Evolutionary conservation across 2,888 invertebrate genomes (phyloP), one percentile per base, ranked within the genome.

Genomic region (Esperia sulphurella): DNA sequence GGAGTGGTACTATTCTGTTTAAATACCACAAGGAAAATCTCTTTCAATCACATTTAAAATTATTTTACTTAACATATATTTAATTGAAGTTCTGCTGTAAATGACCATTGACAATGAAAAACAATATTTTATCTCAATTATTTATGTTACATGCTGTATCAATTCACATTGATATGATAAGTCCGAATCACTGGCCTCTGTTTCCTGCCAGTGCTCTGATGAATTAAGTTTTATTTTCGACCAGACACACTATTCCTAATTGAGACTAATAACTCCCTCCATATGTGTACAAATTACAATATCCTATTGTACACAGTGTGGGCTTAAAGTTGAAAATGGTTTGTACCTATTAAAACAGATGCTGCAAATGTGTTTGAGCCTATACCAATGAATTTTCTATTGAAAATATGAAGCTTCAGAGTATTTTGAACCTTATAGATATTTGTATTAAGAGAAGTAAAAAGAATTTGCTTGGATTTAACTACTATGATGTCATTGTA

Each of bases 201-300:
- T 63, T 68, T 68, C 62, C 63, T 45, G 50, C 47, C 51, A 48
- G 53, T 40, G 55, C 48, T 52, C 58, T 64, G 53, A 64, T 67
- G 50, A 71, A 69, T 74, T 57, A 61, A 68, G 65, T 74, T 76
- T 73, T 72, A 78, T 75, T 75, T 79, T 74, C 52, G 61, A 65
- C 57, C 65, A 68, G 58, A 69, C 68, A 64, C 21, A 21, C 61
- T 71, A 39, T 63, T 65, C 62, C 71, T 83, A 83, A 85, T 84
- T 85, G 78, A 75, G 65, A 52, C 74, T 83, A 83, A 83, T 83
- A 78, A 75, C 68, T 64, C 44, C 41, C 49, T 44, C 29, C 31
- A 42, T 41, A 29, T 13, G n/a, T 33, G 5, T 39, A 6, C 41
- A 41, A 14, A 31, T 9, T 39, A 6, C 12, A 21, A 12, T 14